A percentile compares a stretch with the other conserved stretches of the same genome.
phyloP scores from a whole-genome alignment of 53 echinoderm and acorn worm species.

The Glandiceps talaboti region DNA sequence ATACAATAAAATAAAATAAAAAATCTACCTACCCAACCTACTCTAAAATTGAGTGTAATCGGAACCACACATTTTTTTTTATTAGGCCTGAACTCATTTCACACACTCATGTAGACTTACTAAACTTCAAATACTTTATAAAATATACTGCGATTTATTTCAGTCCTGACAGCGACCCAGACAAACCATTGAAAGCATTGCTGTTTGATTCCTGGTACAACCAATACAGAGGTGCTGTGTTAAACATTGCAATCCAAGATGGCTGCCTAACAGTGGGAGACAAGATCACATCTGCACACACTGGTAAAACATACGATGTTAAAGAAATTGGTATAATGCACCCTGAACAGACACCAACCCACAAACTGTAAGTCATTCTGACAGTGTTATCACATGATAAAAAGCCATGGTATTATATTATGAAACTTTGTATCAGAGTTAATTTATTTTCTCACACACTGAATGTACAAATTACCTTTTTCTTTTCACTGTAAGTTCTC shows the following conservation, averaged over 20 bases:
- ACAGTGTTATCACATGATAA: no score
- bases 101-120: no score
- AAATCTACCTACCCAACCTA: no score
- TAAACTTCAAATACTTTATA: background rate
- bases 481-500: no score
- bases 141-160: background rate
- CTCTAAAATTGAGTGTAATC: no score
- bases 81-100: no score
- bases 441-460: no score
- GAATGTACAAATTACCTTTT: no score
- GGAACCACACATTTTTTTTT: no score
- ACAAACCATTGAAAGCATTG: constrained; percentile 49
- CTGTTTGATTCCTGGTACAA: constrained; percentile 91
- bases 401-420: no score
- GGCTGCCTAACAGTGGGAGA: constrained; percentile 71
- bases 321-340: constrained; percentile 87
- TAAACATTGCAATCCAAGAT: constrained; percentile 62
- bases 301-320: constrained; percentile 64
- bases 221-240: constrained; percentile 68
- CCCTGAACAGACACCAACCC: constrained; percentile 31
- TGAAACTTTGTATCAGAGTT: no score
- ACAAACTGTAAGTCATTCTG: constrained; percentile 3
- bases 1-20: no score
- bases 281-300: constrained; percentile 56
- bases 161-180: constrained; percentile 40